Conservation (phyloP, 2,113 vertebrate genomes). For the Melanotaenia duboulayi region DNA sequence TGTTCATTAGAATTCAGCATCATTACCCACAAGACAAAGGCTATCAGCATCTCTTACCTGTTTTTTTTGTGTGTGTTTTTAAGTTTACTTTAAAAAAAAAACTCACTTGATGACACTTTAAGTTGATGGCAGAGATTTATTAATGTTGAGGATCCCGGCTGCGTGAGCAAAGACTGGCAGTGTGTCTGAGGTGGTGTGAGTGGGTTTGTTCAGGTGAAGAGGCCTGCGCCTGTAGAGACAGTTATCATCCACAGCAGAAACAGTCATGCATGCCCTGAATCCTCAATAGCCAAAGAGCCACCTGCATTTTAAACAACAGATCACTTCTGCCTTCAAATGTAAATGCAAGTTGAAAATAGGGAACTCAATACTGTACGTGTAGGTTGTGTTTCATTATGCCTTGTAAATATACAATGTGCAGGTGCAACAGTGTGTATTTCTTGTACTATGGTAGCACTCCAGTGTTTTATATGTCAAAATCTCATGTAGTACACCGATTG, state of each 20-base stretch:
- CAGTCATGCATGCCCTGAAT: constrained; percentile 43
- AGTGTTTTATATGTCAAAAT: background rate
- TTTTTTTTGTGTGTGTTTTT: background rate
- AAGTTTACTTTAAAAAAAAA: too few species aligned
- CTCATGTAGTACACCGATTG: background rate
- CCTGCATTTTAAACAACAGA: background rate
- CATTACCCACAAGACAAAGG: background rate
- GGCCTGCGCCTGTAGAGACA: constrained; percentile 14
- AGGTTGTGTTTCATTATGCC: background rate
- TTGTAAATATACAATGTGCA: background rate
- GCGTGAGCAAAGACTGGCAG: constrained; percentile 24
- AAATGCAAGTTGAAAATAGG: constrained; percentile 4
- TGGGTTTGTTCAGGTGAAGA: constrained; percentile 37
- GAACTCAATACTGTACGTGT: background rate
- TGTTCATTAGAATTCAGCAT: background rate
- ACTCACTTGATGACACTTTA: background rate
- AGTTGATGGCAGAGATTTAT: constrained; percentile 30
- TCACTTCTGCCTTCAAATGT: constrained; percentile 3
- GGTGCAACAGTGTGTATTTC: background rate
- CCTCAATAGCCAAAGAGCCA: constrained; percentile 2
- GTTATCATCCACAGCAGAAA: constrained; percentile 24
- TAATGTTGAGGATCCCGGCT: constrained; percentile 27
- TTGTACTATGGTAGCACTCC: background rate
- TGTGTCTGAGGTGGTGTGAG: constrained; percentile 22
- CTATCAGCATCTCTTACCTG: background rate